Conservation (phyloP, 2,888 invertebrate genomes). For the Rhogogaster chlorosoma region DNA sequence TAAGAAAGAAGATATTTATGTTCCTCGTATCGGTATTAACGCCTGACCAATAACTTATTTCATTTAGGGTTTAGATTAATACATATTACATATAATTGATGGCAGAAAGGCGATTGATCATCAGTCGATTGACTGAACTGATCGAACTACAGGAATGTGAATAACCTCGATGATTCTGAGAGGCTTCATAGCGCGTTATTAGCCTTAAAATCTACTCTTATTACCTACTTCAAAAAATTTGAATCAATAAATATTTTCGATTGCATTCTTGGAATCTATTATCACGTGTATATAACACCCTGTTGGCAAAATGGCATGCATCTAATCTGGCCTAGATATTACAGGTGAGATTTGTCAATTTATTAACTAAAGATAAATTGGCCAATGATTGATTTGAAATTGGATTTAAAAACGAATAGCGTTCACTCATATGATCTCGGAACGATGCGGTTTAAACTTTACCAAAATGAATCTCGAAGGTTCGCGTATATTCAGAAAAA, state of each 20-base stretch:
- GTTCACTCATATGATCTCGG: background rate
- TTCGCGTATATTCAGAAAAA: background rate
- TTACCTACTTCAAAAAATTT: background rate
- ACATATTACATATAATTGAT: background rate
- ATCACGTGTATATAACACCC: too few species aligned
- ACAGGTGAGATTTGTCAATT: background rate
- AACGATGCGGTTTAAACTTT: background rate
- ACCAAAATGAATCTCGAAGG: background rate
- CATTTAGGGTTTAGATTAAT: background rate
- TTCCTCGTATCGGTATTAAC: background rate
- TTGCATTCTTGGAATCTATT: too few species aligned
- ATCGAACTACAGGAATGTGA: background rate
- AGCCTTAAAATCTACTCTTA: background rate
- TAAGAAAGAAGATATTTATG: background rate
- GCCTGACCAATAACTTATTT: conserved; percentile 14
- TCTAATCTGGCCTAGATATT: too few species aligned
- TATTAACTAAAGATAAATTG: background rate
- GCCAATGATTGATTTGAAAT: background rate
- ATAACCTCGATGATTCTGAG: background rate
- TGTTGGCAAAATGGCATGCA: too few species aligned
- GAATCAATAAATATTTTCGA: background rate
- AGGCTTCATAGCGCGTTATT: background rate
- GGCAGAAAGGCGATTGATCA: background rate
- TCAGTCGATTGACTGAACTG: background rate
- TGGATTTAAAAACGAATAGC: background rate